Conservation (phyloP, 1,140 invertebrate species). For the Cardiocondyla obscurior region DNA sequence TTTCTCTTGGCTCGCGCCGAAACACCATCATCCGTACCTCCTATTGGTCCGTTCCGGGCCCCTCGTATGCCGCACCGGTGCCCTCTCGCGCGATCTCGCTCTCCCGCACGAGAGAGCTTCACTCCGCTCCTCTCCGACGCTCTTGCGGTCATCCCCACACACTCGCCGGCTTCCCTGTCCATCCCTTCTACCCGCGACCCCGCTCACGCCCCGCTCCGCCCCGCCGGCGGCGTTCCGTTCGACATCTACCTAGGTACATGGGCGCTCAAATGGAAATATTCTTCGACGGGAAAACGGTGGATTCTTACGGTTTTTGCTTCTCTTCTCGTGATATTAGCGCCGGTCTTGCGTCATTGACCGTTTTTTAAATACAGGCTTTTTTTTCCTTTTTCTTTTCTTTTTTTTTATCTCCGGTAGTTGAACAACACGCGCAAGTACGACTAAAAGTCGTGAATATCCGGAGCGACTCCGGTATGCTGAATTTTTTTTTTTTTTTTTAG, state of each 20-base stretch:
- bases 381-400: neutral
- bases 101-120: constrained; percentile 18
- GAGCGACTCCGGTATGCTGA: neutral
- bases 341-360: neutral
- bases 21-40: constrained; percentile 73
- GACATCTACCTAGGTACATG: constrained; percentile 45
- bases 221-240: neutral
- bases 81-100: constrained; percentile 13
- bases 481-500: neutral
- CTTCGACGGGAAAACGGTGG: neutral
- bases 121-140: constrained; percentile 12
- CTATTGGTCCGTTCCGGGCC: constrained; percentile 31
- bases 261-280: constrained; percentile 26
- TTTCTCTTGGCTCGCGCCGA: constrained; percentile 73
- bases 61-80: constrained; percentile 15
- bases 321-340: neutral
- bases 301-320: neutral
- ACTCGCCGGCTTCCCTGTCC: neutral
- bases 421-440: neutral
- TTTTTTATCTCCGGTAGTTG: neutral
- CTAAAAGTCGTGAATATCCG: neutral
- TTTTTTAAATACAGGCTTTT: neutral
- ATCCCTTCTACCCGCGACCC: neutral
- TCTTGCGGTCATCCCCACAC: constrained; percentile 61
- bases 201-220: neutral